Conservation (phyloP, 2,113 vertebrate genomes). For the Colaptes auratus region DNA sequence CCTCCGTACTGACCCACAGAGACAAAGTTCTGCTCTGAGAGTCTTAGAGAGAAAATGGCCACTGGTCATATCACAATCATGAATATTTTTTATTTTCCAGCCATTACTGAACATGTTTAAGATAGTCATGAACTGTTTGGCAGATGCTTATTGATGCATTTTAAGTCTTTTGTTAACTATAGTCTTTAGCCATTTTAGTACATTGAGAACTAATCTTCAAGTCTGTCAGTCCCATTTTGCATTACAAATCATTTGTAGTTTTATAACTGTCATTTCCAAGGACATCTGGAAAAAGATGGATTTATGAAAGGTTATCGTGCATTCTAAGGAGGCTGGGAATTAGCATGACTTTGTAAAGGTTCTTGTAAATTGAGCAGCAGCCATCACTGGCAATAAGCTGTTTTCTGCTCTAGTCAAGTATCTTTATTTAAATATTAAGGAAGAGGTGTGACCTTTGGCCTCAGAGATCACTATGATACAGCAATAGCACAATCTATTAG, state of each 20-base stretch:
- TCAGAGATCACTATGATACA: constrained; percentile 81
- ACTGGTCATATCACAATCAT: neutral
- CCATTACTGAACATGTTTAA: constrained; percentile 55
- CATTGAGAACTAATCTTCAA: constrained; percentile 76
- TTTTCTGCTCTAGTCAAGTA: constrained; percentile 87
- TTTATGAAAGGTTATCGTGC: constrained; percentile 92
- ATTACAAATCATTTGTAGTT: constrained; percentile 93
- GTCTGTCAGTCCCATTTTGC: constrained; percentile 85
- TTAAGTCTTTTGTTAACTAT: constrained; percentile 77
- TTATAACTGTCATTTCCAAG: constrained; percentile 89
- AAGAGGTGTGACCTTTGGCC: constrained; percentile 81
- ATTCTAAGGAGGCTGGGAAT: constrained; percentile 83
- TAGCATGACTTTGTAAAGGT: constrained; percentile 91
- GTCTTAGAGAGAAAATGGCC: constrained; percentile 10
- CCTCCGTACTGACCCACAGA: neutral
- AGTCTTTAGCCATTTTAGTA: constrained; percentile 76
- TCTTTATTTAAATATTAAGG: constrained; percentile 86
- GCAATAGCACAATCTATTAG: constrained; percentile 82
- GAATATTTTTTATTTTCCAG: constrained; percentile 16
- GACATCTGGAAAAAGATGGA: constrained; percentile 87
- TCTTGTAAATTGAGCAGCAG: constrained; percentile 86
- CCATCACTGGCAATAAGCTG: constrained; percentile 79
- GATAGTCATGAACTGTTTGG: constrained; percentile 47
- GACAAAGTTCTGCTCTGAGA: constrained; percentile 9
- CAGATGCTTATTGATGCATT: constrained; percentile 70